A percentile compares a stretch with the other conserved stretches of the same genome.
Conservation (phyloP, 2,888 invertebrate genomes). For the Tachina grossa region DNA sequence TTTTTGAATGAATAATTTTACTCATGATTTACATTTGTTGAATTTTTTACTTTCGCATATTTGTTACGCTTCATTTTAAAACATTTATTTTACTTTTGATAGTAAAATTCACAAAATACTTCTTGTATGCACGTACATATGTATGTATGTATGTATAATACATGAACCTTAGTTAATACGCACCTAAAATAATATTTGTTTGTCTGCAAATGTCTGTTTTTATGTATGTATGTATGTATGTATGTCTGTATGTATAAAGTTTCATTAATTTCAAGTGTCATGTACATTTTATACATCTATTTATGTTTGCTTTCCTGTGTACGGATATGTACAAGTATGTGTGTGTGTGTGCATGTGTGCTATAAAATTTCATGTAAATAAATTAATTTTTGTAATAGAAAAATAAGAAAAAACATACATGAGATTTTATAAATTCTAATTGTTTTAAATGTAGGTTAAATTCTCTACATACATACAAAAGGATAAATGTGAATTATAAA, state of each 20-base stretch:
- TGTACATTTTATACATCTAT: conserved; percentile 43
- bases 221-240: neutral
- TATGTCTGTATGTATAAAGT: neutral
- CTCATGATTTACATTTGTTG: conserved; percentile 62
- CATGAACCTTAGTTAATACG: neutral
- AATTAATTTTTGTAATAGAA: conserved; percentile 61
- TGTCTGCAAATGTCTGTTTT: neutral
- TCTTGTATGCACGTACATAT: conserved; percentile 2
- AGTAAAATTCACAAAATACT: conserved; percentile 42
- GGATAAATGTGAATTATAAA: conserved; percentile 37
- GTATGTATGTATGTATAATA: too few species aligned
- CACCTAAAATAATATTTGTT: neutral
- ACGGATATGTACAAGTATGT: too few species aligned
- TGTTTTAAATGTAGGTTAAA: conserved; percentile 69
- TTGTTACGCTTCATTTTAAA: conserved; percentile 54
- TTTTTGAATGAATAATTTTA: conserved; percentile 47
- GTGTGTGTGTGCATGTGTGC: neutral
- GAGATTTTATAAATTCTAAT: conserved; percentile 69
- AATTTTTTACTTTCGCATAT: conserved; percentile 52
- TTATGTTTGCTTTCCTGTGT: neutral
- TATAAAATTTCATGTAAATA: conserved; percentile 53
- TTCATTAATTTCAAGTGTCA: conserved; percentile 54
- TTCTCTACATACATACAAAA: conserved; percentile 30
- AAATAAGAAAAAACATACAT: conserved; percentile 36
- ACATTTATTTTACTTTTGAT: conserved; percentile 55